phyloP scores from a whole-genome alignment of 2,797 vertebrate species.

The Emydoidea blandingii region DNA sequence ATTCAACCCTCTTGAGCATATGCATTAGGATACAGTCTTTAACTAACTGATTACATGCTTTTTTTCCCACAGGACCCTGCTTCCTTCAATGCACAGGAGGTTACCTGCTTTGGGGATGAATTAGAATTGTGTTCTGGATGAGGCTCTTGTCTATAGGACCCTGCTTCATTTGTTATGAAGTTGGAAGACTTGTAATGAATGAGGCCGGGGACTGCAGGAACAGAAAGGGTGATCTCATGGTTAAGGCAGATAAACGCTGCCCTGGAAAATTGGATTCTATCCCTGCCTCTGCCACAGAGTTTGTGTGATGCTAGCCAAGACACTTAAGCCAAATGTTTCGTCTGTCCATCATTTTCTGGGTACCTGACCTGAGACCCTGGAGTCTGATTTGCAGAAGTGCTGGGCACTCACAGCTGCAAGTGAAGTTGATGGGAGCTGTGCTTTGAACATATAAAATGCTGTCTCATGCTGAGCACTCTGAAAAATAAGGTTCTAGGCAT shows the following conservation, averaged over 20 bases:
- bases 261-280: too few relatives aligned
- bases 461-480: neutral
- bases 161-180: neutral
- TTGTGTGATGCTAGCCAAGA: too few relatives aligned
- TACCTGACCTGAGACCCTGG: neutral
- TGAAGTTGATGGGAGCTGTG: neutral
- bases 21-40: neutral
- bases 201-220: neutral
- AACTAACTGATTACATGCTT: neutral
- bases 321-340: too few relatives aligned
- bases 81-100: neutral
- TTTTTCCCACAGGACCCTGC: neutral
- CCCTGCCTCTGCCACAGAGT: too few relatives aligned
- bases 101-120: neutral
- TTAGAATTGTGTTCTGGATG: neutral
- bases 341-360: neutral
- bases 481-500: neutral
- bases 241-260: too few relatives aligned
- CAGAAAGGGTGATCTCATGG: too few relatives aligned
- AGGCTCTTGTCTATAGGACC: neutral
- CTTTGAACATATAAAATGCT: neutral
- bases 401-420: fast-evolving
- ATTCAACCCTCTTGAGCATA: neutral
- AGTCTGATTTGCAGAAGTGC: neutral
- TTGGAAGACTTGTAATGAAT: neutral